Percentiles rank a stretch among this genome's conserved stretches.
Conservation (phyloP, 1,140 invertebrate species). For the Drosophila tsacasi region DNA sequence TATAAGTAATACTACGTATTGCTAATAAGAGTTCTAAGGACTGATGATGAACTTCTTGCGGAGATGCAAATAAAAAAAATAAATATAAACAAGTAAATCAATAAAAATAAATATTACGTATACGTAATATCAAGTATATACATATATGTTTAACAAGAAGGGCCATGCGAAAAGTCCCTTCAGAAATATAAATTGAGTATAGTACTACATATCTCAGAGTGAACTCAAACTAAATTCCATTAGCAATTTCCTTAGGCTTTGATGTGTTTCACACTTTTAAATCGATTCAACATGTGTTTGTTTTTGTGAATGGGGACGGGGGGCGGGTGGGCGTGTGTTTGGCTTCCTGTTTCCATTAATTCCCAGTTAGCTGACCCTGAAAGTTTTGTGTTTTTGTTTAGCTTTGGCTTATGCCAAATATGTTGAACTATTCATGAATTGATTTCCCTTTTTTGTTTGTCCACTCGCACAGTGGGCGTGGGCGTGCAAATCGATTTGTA, state of each 20-base stretch:
- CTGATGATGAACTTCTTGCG: too few relatives aligned
- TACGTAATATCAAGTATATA: not conserved
- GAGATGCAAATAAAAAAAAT: too few relatives aligned
- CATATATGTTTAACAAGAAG: not conserved
- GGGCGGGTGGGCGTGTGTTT: not conserved
- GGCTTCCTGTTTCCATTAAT: slow-evolving; percentile 48
- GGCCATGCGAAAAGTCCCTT: too few relatives aligned
- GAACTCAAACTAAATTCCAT: slow-evolving; percentile 19
- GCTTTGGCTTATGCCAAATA: slow-evolving; percentile 17
- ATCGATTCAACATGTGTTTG: slow-evolving; percentile 48
- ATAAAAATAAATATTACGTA: not conserved
- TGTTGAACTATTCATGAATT: slow-evolving; percentile 47
- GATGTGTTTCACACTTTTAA: slow-evolving; percentile 34
- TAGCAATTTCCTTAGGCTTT: slow-evolving; percentile 17
- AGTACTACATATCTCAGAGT: not conserved
- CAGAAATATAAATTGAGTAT: not conserved
- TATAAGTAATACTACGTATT: not conserved
- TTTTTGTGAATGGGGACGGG: not conserved
- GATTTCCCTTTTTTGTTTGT: slow-evolving; percentile 25
- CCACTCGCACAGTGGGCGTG: slow-evolving; percentile 11
- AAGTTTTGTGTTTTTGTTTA: slow-evolving; percentile 35
- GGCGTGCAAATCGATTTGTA: slow-evolving; percentile 42
- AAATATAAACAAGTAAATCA: not conserved
- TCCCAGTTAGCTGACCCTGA: slow-evolving; percentile 41
- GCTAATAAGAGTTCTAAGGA: too few relatives aligned